These are phyloP conservation scores for Macroramphosus scolopax DNA, from an alignment of 2,797 vertebrate genomes.

Conservation along the genomic window DNA sequence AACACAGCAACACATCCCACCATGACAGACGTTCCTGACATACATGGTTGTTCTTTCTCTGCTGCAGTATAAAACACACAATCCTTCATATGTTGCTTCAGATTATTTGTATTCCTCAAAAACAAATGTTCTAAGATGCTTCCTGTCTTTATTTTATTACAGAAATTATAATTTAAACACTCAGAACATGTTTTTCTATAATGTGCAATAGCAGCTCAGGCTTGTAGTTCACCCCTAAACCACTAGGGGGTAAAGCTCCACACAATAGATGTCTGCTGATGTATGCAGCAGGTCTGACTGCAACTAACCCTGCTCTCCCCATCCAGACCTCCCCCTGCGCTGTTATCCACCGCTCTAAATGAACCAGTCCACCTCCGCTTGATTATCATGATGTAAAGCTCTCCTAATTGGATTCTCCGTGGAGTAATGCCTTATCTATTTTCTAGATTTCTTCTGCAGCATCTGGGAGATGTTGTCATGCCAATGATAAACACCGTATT, in stretches of 20 bases:
- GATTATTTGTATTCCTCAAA: constrained; percentile 13
- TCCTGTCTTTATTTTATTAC: constrained; percentile 27
- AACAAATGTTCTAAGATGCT: constrained; percentile 20
- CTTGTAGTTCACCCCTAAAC: constrained; percentile 50
- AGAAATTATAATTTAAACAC: constrained; percentile 21
- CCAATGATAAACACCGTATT: constrained; percentile 79
- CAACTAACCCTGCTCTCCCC: constrained; percentile 58
- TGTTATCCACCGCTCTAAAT: constrained; percentile 65
- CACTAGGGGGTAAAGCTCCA: constrained; percentile 78
- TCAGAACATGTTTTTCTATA: constrained; percentile 24
- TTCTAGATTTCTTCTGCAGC: constrained; percentile 69
- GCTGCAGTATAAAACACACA: constrained; percentile 27
- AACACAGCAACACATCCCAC: constrained; percentile 45
- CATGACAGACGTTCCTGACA: constrained; percentile 30
- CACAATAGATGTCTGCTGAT: constrained; percentile 60
- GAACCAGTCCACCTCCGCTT: constrained; percentile 69
- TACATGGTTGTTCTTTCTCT: constrained; percentile 10
- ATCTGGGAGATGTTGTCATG: constrained; percentile 79
- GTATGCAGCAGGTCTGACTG: constrained; percentile 65
- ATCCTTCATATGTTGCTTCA: constrained; percentile 5
- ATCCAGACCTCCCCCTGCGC: constrained; percentile 69
- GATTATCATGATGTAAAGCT: constrained; percentile 73
- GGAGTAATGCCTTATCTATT: constrained; percentile 72
- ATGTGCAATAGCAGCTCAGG: constrained; percentile 41
- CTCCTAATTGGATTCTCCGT: constrained; percentile 72